A percentile compares a stretch with the other conserved stretches of the same genome.
phyloP scores from a whole-genome alignment of 2,888 invertebrate genomes.

The Galerucella pusilla region DNA sequence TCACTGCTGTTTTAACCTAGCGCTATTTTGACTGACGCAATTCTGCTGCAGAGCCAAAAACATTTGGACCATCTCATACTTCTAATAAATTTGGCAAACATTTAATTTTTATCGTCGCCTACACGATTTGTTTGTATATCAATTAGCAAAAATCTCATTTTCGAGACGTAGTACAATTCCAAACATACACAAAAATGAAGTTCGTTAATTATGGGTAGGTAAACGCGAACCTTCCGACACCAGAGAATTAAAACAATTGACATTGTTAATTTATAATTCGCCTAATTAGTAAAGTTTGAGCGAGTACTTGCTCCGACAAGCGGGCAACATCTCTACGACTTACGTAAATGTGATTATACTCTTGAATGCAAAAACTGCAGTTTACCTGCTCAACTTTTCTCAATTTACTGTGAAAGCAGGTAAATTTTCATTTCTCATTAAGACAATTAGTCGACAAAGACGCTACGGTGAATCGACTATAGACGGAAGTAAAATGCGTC shows the following conservation, averaged over 20 bases:
- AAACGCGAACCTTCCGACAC: not conserved
- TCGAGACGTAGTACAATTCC: not conserved
- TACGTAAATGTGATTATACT: conserved; percentile 20
- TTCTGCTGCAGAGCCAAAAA: no score
- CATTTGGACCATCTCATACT: no score
- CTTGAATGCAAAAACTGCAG: conserved; percentile 11
- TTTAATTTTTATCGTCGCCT: no score
- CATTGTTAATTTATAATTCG: conserved; percentile 20
- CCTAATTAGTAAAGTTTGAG: conserved; percentile 27
- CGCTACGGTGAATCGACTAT: not conserved
- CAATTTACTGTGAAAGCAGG: conserved; percentile 8
- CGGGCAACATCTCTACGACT: conserved; percentile 8
- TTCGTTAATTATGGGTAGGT: not conserved
- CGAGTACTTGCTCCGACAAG: conserved; percentile 2
- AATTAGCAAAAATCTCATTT: not conserved
- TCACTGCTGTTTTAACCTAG: no score
- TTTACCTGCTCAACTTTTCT: conserved; percentile 20
- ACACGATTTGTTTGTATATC: not conserved
- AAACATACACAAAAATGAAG: not conserved
- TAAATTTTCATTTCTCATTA: conserved; percentile 23
- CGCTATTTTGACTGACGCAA: no score
- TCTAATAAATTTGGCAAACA: no score
- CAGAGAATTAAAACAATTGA: conserved; percentile 19
- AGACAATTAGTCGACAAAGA: conserved; percentile 20
- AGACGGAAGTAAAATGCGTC: conserved; percentile 1